Evolutionary conservation across 2,113 vertebrate species (phyloP).

Genomic region (Cepphus grylle): DNA sequence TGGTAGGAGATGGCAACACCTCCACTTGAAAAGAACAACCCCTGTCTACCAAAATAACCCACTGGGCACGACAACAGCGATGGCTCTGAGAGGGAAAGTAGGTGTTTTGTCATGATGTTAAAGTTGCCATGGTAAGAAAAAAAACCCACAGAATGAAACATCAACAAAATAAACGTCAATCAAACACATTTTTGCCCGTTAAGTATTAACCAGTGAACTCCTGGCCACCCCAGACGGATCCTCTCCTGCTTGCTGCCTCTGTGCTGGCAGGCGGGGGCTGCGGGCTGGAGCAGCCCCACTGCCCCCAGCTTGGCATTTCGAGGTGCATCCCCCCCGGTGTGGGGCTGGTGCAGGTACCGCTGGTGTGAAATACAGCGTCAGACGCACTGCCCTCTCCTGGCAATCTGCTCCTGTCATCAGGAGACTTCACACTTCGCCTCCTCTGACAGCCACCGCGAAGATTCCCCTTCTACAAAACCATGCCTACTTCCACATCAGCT

Average conservation of each 20-base stretch:
- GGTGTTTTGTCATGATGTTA: constrained; percentile 55
- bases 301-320: neutral
- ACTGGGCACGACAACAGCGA: constrained; percentile 38
- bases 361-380: neutral
- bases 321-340: neutral
- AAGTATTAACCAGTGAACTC: constrained; percentile 15
- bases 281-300: neutral
- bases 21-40: constrained; percentile 58
- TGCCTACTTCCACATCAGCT: neutral
- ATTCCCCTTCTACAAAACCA: neutral
- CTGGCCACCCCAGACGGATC: neutral
- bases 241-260: neutral
- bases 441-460: neutral
- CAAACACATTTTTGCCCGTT: neutral
- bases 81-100: constrained; percentile 23
- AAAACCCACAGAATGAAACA: neutral
- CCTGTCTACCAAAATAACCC: constrained; percentile 53
- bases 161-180: constrained; percentile 42
- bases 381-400: constrained; percentile 77
- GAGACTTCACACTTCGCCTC: neutral
- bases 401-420: constrained; percentile 11
- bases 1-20: constrained; percentile 51
- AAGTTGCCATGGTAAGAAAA: constrained; percentile 53
- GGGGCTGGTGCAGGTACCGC: constrained; percentile 16
- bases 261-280: accelerated